Conservation (phyloP, 2,797 vertebrate species). For the Mionectes olivaceus region DNA sequence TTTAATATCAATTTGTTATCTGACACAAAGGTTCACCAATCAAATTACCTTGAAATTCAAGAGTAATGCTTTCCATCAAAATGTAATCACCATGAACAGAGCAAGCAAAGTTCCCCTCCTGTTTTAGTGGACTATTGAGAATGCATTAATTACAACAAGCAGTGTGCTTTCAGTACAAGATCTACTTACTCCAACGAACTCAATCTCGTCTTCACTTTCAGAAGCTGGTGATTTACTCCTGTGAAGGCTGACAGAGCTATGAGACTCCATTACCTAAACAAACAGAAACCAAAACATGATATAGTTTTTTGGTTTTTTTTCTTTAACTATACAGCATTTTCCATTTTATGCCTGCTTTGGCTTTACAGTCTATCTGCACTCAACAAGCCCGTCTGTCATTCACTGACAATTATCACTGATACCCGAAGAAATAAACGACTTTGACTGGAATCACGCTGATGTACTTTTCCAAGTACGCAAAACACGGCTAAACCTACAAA, state of each 20-base stretch:
- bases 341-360: accelerated
- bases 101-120: not conserved
- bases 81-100: not conserved
- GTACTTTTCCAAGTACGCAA: accelerated
- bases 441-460: accelerated
- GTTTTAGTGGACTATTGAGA: accelerated
- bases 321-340: not conserved
- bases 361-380: not conserved
- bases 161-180: not conserved
- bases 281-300: constrained; percentile 28
- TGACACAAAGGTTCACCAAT: not conserved
- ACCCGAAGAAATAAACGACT: accelerated
- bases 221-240: not conserved
- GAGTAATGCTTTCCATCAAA: not conserved
- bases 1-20: not conserved
- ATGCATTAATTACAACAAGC: not conserved
- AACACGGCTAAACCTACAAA: not conserved
- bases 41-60: not conserved
- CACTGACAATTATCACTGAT: accelerated
- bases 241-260: not conserved
- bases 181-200: constrained; percentile 77
- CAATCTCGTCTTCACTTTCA: constrained; percentile 79
- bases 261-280: constrained; percentile 71
- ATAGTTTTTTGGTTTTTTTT: not conserved
- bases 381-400: not conserved